Conservation (phyloP, 2,888 invertebrate species). For the Dryococelus australis region DNA sequence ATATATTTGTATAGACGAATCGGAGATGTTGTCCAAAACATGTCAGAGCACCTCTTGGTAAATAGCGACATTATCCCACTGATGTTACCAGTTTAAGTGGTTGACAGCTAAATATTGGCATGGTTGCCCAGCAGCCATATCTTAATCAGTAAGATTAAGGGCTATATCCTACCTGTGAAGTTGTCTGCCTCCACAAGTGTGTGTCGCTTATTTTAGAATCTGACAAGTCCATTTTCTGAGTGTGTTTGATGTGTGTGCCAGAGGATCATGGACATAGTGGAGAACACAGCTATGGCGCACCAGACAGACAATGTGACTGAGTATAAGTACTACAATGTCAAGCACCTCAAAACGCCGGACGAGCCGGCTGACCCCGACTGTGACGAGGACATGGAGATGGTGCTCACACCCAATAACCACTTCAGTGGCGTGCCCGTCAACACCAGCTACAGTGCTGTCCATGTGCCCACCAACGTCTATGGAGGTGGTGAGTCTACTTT, state of each 20-base stretch:
- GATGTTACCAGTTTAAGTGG: too few species aligned
- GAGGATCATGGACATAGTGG: constrained; percentile 89
- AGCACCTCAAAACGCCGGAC: constrained; percentile 64
- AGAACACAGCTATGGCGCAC: constrained; percentile 75
- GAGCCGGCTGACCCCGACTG: constrained; percentile 61
- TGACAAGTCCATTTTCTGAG: too few species aligned
- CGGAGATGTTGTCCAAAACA: too few species aligned
- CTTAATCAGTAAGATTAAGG: too few species aligned
- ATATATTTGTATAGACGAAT: too few species aligned
- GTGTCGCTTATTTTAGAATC: too few species aligned
- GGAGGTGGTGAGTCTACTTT: constrained; percentile 73
- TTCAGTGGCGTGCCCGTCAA: constrained; percentile 82
- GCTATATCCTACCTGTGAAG: too few species aligned
- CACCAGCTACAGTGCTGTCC: constrained; percentile 84
- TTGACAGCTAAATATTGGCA: too few species aligned
- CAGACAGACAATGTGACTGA: constrained; percentile 53
- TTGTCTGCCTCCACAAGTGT: too few species aligned
- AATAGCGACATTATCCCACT: too few species aligned
- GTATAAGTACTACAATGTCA: constrained; percentile 75
- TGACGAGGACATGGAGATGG: constrained; percentile 64
- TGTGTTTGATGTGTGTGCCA: constrained; percentile 51
- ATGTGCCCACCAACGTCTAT: constrained; percentile 95
- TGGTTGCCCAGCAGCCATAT: too few species aligned
- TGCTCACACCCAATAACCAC: constrained; percentile 73
- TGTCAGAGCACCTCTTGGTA: too few species aligned